Conservation (phyloP, 2,888 invertebrate species). For the Pharmacophagus antenor region DNA sequence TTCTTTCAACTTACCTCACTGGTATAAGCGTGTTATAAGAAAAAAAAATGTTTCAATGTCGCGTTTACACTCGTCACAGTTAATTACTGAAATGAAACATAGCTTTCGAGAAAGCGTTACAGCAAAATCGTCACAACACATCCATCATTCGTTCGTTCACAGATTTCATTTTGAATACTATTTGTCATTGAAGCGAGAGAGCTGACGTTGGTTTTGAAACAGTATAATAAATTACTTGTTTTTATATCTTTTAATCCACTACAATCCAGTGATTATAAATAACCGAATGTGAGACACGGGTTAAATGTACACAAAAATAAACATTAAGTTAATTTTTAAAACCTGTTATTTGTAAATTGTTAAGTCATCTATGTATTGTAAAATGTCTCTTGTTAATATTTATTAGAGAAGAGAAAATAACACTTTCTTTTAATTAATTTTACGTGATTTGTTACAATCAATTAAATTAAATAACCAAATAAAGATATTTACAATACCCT, state of each 20-base stretch:
- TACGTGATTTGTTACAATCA: no score
- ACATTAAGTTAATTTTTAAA: neutral
- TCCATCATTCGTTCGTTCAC: slow-evolving; percentile 30
- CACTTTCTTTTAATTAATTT: no score
- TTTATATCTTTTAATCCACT: slow-evolving; percentile 13
- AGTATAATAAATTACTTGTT: slow-evolving; percentile 27
- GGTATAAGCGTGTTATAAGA: neutral
- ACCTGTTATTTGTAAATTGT: neutral
- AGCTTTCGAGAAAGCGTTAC: slow-evolving; percentile 26
- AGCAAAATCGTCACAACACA: slow-evolving; percentile 28
- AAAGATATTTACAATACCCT: no score
- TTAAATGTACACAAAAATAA: neutral
- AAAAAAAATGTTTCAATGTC: slow-evolving; percentile 4
- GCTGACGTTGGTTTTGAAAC: slow-evolving; percentile 29
- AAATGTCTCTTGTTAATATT: no score
- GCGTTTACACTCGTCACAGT: slow-evolving; percentile 12
- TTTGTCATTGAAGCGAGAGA: slow-evolving; percentile 28
- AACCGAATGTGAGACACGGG: neutral
- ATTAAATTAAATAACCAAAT: no score
- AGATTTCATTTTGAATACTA: slow-evolving; percentile 31
- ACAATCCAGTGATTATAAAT: slow-evolving; percentile 15
- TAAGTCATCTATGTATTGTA: neutral
- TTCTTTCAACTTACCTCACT: neutral
- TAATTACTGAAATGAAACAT: slow-evolving; percentile 28
- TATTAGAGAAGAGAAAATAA: no score